Evolutionary conservation across 2,888 invertebrate genomes (phyloP), one percentile per base, ranked within the genome.

Genomic region (Teleogryllus oceanicus): DNA sequence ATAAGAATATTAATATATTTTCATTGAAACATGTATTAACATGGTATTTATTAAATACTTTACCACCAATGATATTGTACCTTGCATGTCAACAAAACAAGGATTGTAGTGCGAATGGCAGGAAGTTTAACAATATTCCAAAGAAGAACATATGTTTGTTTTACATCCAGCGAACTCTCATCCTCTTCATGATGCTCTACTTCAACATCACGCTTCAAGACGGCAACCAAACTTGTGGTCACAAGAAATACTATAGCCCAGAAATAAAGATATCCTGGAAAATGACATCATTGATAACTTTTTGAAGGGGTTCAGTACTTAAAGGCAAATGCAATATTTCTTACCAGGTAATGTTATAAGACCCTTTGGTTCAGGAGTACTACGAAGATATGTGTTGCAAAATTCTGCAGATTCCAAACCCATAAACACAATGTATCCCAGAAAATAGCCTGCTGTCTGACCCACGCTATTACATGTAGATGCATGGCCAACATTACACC

Each of bases 381-480:
- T 89, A 80, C 99, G 90, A 62, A 99, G 87, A 86, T 98, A 99
- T 82, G 91, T 93, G 87, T 99, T 99, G 87, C 98, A 98, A 88
- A 99, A 99, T 84, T 95, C 94, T 50, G 95, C 91, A 1, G 99
- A 99, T 88, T 99, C 99, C 80, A 99, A 88, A 0, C 98, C 97
- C 86, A 99, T 92, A 87, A 99, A 99, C 16, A 98, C 89, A 0
- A 98, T 97, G 88, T 98, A 98, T 82, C 99, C 98, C 2, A 99
- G 89, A 86, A 99, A 98, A 87, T 95, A 98, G 0, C 99, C 99
- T 74, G 97, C 95, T 0, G 98, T 99, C 89, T 99, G 99, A 4
- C 99, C 99, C 0, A 99, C 97, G 84, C 96, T 96, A 86, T 99
- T 99, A 86, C 99, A 99, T 0, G 99, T 99, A 2, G 99, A 99